Percentiles rank a stretch among this genome's conserved stretches.
phyloP scores from a whole-genome alignment of 2,888 invertebrate species.

The Epistrophella euchroma region DNA sequence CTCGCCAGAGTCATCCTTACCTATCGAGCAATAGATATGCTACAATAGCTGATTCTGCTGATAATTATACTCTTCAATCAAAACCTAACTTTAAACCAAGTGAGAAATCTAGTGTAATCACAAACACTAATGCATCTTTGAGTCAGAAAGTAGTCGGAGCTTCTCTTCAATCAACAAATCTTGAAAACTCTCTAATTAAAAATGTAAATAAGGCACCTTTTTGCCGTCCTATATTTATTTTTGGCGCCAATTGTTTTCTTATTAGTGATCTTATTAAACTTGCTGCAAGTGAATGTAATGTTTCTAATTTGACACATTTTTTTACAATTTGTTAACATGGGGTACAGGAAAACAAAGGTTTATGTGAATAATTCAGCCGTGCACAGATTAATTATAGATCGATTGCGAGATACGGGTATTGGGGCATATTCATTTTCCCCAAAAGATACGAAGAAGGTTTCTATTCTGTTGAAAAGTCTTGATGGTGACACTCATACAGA shows the following conservation, averaged over 20 bases:
- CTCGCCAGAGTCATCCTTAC: too few relatives aligned
- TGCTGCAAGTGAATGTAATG: not conserved
- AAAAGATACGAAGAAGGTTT: constrained; percentile 11
- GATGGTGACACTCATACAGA: constrained; percentile 26
- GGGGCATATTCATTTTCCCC: constrained; percentile 18
- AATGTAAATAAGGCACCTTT: not conserved
- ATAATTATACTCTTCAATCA: too few relatives aligned
- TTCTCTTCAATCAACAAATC: too few relatives aligned
- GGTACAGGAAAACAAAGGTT: constrained; percentile 23
- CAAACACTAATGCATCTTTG: too few relatives aligned
- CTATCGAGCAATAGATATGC: too few relatives aligned
- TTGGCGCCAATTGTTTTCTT: constrained; percentile 13
- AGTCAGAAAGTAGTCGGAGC: too few relatives aligned
- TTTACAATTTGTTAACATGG: constrained; percentile 26
- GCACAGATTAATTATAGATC: constrained; percentile 23
- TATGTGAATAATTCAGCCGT: constrained; percentile 10
- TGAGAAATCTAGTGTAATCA: too few relatives aligned
- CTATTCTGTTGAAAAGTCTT: constrained; percentile 32
- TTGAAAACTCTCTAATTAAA: not conserved
- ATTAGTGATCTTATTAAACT: constrained; percentile 12
- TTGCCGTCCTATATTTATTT: constrained; percentile 21
- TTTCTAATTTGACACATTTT: constrained; percentile 3
- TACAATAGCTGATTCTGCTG: too few relatives aligned
- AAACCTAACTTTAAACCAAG: too few relatives aligned
- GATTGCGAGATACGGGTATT: constrained; percentile 16